A percentile compares a stretch with the other conserved stretches of the same genome.
These are phyloP conservation scores for Cryptus viduatorius DNA, from an alignment of 2,888 invertebrate species.

Conservation along the genomic window DNA sequence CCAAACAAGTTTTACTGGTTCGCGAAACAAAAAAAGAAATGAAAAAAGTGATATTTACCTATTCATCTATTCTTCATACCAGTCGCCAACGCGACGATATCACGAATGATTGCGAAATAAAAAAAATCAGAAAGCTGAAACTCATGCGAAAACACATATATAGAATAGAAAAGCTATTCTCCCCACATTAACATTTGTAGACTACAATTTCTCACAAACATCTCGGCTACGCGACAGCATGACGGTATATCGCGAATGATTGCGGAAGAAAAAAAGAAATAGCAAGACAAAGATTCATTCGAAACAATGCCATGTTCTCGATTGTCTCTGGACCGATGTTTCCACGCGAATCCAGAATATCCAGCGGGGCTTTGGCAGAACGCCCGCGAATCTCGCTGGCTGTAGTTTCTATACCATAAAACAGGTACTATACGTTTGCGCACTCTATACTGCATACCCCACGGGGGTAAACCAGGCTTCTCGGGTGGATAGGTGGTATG, in stretches of 20 bases:
- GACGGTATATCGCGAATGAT: slow-evolving; percentile 7
- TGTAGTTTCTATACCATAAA: slow-evolving; percentile 12
- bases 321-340: slow-evolving; percentile 2
- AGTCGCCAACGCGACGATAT: too few relatives aligned
- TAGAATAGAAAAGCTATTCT: not conserved
- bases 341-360: slow-evolving; percentile 40
- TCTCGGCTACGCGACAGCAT: not conserved
- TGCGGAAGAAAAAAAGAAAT: slow-evolving; percentile 39
- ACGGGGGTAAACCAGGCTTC: slow-evolving; percentile 15
- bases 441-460: slow-evolving; percentile 33
- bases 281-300: slow-evolving; percentile 37
- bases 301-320: slow-evolving; percentile 28
- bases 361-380: slow-evolving; percentile 56
- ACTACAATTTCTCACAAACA: not conserved
- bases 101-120: too few relatives aligned
- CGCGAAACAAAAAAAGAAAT: too few relatives aligned
- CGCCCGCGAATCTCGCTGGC: slow-evolving; percentile 41
- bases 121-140: not conserved
- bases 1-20: too few relatives aligned
- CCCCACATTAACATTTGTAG: not conserved
- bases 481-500: slow-evolving; percentile 51
- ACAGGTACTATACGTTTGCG: slow-evolving; percentile 15
- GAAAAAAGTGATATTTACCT: too few relatives aligned
- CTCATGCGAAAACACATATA: not conserved
- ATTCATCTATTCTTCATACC: too few relatives aligned